phyloP scores from a whole-genome alignment of 2,113 vertebrate species.

The Chiloscyllium plagiosum region DNA sequence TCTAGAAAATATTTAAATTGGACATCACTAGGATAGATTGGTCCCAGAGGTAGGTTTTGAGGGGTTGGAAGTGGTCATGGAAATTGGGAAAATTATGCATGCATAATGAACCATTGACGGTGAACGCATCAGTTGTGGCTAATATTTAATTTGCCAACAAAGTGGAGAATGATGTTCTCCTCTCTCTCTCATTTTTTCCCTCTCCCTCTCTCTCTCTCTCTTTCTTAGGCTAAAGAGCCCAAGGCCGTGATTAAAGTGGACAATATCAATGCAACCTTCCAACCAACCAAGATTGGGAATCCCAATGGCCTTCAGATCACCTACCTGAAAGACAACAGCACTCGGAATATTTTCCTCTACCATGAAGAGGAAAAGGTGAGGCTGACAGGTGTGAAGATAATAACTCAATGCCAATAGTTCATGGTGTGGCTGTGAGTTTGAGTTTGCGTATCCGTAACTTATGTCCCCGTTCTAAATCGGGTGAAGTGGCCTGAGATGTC shows the following conservation, averaged over 20 bases:
- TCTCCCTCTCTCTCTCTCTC: not conserved
- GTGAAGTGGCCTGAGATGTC: not conserved
- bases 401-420: not conserved
- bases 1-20: no score
- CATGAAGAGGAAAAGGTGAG: constrained; percentile 73
- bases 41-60: not conserved
- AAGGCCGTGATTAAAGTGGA: constrained; percentile 79
- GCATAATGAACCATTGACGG: not conserved
- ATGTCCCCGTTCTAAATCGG: not conserved
- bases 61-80: not conserved
- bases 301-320: constrained; percentile 82
- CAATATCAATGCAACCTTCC: constrained; percentile 77
- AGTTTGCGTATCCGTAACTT: not conserved
- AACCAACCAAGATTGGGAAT: constrained; percentile 75
- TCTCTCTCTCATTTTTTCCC: not conserved
- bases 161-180: not conserved
- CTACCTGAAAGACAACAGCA: constrained; percentile 82
- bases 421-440: not conserved
- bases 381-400: not conserved
- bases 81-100: not conserved
- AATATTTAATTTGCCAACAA: not conserved
- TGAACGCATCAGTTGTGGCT: not conserved
- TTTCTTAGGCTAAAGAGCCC: constrained; percentile 75
- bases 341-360: constrained; percentile 83
- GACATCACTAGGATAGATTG: no score